phyloP scores from a whole-genome alignment of 1,140 invertebrate species.

The Drosophila chauvacae region DNA sequence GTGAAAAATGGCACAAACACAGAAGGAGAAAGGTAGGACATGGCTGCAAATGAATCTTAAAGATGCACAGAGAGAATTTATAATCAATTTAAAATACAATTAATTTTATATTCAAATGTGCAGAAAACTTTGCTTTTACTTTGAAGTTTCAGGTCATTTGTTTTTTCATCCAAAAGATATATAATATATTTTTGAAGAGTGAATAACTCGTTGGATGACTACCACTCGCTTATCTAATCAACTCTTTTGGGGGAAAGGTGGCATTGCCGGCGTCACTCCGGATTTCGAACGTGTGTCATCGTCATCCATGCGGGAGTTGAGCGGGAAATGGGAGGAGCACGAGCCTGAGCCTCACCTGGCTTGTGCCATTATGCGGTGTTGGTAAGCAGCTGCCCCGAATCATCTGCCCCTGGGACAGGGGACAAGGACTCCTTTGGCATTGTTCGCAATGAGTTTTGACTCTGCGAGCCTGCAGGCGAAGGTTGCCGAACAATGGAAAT shows the following conservation, averaged over 20 bases:
- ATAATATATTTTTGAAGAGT: constrained; percentile 6
- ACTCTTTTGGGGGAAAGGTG: constrained; percentile 29
- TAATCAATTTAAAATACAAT: neutral
- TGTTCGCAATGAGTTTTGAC: constrained; percentile 45
- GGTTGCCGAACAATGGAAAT: constrained; percentile 36
- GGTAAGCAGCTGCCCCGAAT: constrained; percentile 41
- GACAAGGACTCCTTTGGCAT: constrained; percentile 38
- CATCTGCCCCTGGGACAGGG: constrained; percentile 33
- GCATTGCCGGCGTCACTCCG: constrained; percentile 34
- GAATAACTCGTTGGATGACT: constrained; percentile 25
- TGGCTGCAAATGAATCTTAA: constrained; percentile 32
- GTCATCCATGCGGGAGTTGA: constrained; percentile 40
- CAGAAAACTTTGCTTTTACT: too few relatives aligned
- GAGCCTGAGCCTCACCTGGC: constrained; percentile 42
- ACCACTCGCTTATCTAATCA: constrained; percentile 47
- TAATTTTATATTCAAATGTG: neutral
- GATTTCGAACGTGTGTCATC: constrained; percentile 30
- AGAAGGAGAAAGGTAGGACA: neutral
- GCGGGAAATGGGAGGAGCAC: constrained; percentile 14
- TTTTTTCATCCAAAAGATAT: neutral
- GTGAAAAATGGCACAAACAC: constrained; percentile 62
- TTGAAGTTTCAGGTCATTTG: neutral
- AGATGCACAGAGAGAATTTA: constrained; percentile 1
- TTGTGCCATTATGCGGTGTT: constrained; percentile 42
- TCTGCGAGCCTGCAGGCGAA: constrained; percentile 40